Conservation (phyloP, 2,888 invertebrate genomes). For the Cenopis cana region DNA sequence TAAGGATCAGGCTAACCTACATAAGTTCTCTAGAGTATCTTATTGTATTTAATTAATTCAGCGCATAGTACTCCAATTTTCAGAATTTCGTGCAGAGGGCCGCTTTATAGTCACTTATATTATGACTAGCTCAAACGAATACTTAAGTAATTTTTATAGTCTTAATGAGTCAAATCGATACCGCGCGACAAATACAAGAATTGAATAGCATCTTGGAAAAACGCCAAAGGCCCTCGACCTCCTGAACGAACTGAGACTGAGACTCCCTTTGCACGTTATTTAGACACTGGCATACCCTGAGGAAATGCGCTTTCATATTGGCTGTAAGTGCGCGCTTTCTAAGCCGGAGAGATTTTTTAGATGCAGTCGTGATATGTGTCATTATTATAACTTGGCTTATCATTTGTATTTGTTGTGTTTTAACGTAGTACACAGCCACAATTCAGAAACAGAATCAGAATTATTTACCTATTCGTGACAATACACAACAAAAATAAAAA, state of each 20-base stretch:
- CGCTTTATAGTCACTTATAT: no score
- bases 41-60: no score
- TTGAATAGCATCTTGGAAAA: slow-evolving; percentile 66
- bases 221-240: slow-evolving; percentile 71
- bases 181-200: slow-evolving; percentile 64
- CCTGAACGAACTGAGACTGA: slow-evolving; percentile 53
- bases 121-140: slow-evolving; percentile 22
- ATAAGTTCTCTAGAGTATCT: no score
- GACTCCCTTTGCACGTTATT: slow-evolving; percentile 45
- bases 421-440: no score
- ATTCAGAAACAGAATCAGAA: no score
- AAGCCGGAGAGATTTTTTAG: background rate
- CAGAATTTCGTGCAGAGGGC: no score
- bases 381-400: no score
- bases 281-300: slow-evolving; percentile 44
- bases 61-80: no score
- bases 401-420: no score
- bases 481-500: no score
- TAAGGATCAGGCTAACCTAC: no score
- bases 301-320: slow-evolving; percentile 9
- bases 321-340: background rate
- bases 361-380: slow-evolving; percentile 3
- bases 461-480: no score
- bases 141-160: slow-evolving; percentile 63
- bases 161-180: slow-evolving; percentile 77